Conservation (phyloP, 2,113 vertebrate species). For the Polypterus bichir region DNA sequence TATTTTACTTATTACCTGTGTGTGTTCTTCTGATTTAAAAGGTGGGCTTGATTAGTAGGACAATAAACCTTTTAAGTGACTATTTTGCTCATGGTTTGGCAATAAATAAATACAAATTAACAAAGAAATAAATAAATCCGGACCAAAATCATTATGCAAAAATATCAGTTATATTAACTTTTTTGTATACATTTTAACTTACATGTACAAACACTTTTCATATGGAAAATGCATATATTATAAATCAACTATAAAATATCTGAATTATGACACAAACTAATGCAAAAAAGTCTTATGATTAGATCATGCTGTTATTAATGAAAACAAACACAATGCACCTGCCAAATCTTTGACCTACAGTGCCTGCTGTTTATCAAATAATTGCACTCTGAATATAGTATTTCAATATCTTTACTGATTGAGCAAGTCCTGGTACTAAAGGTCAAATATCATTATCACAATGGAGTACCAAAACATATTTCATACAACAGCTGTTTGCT, state of each 20-base stretch:
- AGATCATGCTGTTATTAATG: constrained; percentile 48
- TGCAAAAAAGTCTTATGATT: constrained; percentile 55
- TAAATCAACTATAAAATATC: constrained; percentile 36
- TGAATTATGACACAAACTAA: constrained; percentile 49
- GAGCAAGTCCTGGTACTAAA: constrained; percentile 57
- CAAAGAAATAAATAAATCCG: no score
- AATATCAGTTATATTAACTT: no score
- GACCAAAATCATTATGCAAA: no score
- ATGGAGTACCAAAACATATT: constrained; percentile 46
- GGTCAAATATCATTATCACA: constrained; percentile 57
- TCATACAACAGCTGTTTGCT: constrained; percentile 39
- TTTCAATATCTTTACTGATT: constrained; percentile 68
- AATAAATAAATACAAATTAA: no score
- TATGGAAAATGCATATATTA: no score
- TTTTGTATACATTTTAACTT: no score
- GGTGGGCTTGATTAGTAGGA: no score
- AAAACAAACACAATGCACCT: constrained; percentile 37
- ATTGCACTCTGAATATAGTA: constrained; percentile 69
- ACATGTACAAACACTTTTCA: no score
- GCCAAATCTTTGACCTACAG: constrained; percentile 38
- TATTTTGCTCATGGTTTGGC: no score
- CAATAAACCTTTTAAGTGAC: no score
- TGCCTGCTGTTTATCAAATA: constrained; percentile 58
- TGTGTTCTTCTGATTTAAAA: no score
- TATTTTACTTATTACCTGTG: no score